These are phyloP conservation scores for Mustela erminea DNA, from an alignment of 2,797 vertebrate species.

Conservation along the genomic window DNA sequence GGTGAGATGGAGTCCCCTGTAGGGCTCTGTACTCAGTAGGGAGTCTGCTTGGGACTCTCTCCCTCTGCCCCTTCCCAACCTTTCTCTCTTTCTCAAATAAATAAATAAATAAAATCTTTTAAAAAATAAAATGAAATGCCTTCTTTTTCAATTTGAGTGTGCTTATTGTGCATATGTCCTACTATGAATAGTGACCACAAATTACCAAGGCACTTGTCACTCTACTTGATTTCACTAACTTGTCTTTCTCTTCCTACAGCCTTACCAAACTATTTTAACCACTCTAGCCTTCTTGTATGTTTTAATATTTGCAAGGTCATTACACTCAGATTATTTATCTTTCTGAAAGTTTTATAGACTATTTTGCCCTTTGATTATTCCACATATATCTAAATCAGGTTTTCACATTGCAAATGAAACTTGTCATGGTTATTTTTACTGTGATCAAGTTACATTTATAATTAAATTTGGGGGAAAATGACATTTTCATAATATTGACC, in stretches of 20 bases:
- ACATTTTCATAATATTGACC: not conserved
- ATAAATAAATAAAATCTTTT: not conserved
- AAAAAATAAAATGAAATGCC: not conserved
- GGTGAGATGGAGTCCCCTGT: not conserved
- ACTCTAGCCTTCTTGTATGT: not conserved
- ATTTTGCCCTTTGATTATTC: not conserved
- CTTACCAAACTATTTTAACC: not conserved
- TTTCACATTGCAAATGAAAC: not conserved
- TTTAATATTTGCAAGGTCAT: not conserved
- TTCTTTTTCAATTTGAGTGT: not conserved
- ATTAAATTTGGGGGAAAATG: not conserved
- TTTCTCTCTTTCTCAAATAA: not conserved
- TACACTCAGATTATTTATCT: not conserved
- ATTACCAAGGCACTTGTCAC: not conserved
- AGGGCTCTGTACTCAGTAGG: not conserved
- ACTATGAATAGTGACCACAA: too few relatives aligned
- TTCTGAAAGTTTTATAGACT: not conserved
- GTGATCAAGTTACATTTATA: not conserved
- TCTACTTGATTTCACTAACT: not conserved
- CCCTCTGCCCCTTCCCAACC: not conserved
- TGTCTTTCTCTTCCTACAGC: not conserved
- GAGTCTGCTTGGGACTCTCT: not conserved
- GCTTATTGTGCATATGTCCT: too few relatives aligned
- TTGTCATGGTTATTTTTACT: not conserved
- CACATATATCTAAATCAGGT: not conserved